These are phyloP conservation scores for Thereva nobilitata DNA, from an alignment of 2,888 invertebrate genomes.

Conservation along the genomic window DNA sequence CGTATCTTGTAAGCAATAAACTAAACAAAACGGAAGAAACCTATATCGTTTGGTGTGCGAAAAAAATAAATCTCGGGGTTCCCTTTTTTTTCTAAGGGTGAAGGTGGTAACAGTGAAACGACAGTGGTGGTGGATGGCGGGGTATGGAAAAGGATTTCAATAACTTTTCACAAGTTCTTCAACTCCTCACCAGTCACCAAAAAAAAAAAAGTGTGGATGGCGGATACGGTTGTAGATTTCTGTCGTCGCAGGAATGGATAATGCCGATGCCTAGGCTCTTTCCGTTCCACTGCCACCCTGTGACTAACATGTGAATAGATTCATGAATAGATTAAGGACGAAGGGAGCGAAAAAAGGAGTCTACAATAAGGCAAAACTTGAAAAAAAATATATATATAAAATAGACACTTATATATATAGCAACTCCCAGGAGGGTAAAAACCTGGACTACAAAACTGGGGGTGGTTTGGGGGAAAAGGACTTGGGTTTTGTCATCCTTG, in stretches of 20 bases:
- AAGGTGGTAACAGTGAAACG: too few species aligned
- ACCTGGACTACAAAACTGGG: too few species aligned
- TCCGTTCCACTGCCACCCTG: slow-evolving; percentile 14
- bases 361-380: neutral
- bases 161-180: slow-evolving; percentile 29
- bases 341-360: neutral
- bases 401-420: neutral
- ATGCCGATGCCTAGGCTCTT: slow-evolving; percentile 18
- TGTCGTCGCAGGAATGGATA: slow-evolving; percentile 19
- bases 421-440: too few species aligned
- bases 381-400: neutral
- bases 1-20: slow-evolving; percentile 33
- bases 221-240: neutral
- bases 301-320: slow-evolving; percentile 31
- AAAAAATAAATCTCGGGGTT: slow-evolving; percentile 33
- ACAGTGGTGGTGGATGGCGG: neutral
- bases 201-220: neutral
- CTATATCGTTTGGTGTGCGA: slow-evolving; percentile 21
- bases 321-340: slow-evolving; percentile 32
- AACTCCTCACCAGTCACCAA: neutral
- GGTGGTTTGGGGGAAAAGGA: slow-evolving; percentile 17
- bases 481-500: slow-evolving; percentile 12
- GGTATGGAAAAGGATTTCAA: slow-evolving; percentile 28
- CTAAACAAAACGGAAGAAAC: slow-evolving; percentile 34
- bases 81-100: neutral